Evolutionary conservation across 2,797 vertebrate species (phyloP).

Genomic region (Chrysocyon brachyurus): DNA sequence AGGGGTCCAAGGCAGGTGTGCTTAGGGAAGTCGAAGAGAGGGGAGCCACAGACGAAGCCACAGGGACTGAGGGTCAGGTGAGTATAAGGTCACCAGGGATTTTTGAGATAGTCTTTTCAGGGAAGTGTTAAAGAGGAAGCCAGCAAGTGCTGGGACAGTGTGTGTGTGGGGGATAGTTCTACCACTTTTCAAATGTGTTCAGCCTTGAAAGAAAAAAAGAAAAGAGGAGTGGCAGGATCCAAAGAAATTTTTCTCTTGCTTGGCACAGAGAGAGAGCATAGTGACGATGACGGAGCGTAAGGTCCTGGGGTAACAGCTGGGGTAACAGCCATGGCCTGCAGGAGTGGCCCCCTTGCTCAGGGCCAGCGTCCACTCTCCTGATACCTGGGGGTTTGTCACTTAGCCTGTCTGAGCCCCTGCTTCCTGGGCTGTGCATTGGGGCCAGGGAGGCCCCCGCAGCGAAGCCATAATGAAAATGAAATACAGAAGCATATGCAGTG

Average conservation of each 20-base stretch:
- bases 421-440: background rate
- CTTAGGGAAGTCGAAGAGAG: fast-evolving
- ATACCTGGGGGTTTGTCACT: fast-evolving
- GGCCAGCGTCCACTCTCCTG: fast-evolving
- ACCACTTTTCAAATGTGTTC: background rate
- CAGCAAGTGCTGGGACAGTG: background rate
- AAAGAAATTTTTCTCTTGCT: background rate
- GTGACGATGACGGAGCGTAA: fast-evolving
- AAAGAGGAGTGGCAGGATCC: background rate
- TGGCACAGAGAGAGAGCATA: fast-evolving
- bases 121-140: background rate
- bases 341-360: background rate
- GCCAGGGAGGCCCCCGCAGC: fast-evolving
- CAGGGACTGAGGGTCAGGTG: fast-evolving
- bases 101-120: background rate
- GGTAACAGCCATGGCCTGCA: too few species aligned
- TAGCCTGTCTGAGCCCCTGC: too few species aligned
- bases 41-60: background rate
- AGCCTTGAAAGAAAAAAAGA: background rate
- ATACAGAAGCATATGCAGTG: fast-evolving
- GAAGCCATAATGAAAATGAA: background rate
- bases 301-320: fast-evolving
- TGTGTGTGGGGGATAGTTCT: fast-evolving
- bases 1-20: fast-evolving
- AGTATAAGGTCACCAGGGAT: fast-evolving